Conservation (phyloP, 2,888 invertebrate genomes). For the Hirtodrosophila alboralis region DNA sequence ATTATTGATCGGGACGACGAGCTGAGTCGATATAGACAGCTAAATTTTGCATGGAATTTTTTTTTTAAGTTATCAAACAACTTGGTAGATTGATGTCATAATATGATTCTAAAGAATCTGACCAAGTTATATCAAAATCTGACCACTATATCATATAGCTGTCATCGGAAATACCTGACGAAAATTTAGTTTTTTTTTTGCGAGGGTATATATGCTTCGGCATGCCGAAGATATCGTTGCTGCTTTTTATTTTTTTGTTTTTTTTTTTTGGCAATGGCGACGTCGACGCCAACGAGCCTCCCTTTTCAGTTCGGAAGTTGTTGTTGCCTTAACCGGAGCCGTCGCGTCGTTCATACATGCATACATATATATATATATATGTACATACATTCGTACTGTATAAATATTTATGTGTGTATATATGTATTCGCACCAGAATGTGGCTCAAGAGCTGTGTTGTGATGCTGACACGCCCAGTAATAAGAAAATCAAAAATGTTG, state of each 20-base stretch:
- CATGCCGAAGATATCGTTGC: too few relatives aligned
- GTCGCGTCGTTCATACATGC: background rate
- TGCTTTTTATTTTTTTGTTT: constrained; percentile 12
- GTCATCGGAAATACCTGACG: too few relatives aligned
- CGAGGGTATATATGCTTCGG: too few relatives aligned
- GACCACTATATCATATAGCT: too few relatives aligned
- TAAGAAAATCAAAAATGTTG: constrained; percentile 33
- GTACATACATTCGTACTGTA: background rate
- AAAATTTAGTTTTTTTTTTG: too few relatives aligned
- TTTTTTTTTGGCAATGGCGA: constrained; percentile 20
- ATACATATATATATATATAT: background rate
- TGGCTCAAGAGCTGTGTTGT: constrained; percentile 38
- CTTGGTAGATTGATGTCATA: too few relatives aligned
- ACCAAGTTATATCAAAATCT: too few relatives aligned
- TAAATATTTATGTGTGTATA: background rate
- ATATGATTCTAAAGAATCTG: too few relatives aligned
- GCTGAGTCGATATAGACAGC: too few relatives aligned
- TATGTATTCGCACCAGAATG: constrained; percentile 37
- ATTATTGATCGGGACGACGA: too few relatives aligned
- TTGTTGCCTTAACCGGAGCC: constrained; percentile 27
- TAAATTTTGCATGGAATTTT: too few relatives aligned
- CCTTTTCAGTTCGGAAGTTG: constrained; percentile 58
- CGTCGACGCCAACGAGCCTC: constrained; percentile 65
- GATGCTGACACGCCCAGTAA: constrained; percentile 17
- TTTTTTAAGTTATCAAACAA: too few relatives aligned